Percentiles rank a stretch among this genome's conserved stretches.
phyloP scores from a whole-genome alignment of 2,888 invertebrate genomes.

The Andrena minutula region DNA sequence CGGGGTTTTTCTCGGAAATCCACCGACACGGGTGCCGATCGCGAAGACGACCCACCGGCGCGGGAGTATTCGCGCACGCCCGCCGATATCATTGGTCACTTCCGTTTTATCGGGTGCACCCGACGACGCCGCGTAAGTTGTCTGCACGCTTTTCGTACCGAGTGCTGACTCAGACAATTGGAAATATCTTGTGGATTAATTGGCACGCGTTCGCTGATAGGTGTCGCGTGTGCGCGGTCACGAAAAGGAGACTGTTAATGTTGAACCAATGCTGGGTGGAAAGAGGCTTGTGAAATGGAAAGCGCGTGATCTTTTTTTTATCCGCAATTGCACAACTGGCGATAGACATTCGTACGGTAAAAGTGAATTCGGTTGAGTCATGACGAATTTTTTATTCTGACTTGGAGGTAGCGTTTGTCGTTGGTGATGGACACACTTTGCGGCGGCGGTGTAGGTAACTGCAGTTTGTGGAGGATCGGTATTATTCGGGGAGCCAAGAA shows the following conservation, averaged over 20 bases:
- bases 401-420: no score
- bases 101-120: neutral
- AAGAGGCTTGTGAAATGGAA: neutral
- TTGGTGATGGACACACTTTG: no score
- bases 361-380: no score
- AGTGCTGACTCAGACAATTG: neutral
- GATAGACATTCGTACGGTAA: no score
- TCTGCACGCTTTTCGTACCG: neutral
- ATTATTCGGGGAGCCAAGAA: no score
- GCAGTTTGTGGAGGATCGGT: no score
- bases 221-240: neutral
- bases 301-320: neutral
- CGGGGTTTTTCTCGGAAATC: constrained; percentile 72
- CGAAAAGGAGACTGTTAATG: neutral
- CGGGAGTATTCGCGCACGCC: neutral
- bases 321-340: no score
- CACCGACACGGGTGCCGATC: constrained; percentile 21
- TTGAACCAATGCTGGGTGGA: neutral
- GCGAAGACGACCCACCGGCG: neutral
- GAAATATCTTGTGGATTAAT: constrained; percentile 11
- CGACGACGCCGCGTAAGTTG: neutral
- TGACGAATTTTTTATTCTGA: no score
- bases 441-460: no score
- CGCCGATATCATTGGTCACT: constrained; percentile 5
- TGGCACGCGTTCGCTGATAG: neutral